Evolutionary conservation across 2,113 vertebrate genomes (phyloP), one percentile per base, ranked within the genome.

Genomic region (Spea multiplicata): DNA sequence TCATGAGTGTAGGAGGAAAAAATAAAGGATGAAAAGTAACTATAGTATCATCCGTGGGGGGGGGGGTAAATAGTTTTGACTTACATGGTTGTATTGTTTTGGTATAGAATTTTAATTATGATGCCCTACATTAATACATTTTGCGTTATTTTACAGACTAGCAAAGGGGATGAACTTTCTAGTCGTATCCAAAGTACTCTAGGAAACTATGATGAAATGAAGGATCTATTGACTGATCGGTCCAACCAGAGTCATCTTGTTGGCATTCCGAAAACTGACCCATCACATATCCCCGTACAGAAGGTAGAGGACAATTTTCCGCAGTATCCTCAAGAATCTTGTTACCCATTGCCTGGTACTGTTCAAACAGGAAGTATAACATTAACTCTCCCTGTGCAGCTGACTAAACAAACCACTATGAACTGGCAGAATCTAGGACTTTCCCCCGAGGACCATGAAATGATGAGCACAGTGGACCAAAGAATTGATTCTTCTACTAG

Each of bases 151-250:
- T 87, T 90, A 69, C 85, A 94, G 93, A 94, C 93, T 50, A 94
- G 90, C 86, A 94, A 94, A 81, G 93, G 91, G 8, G 93, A 94
- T 85, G 93, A 93, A 46, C 93, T 94, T 74, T 94, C 93, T 1
- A 94, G 85, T 75, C 90, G 92, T 78, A 92, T 94, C 85, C 92
- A 94, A 86, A 94, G 90, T 69, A 94, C 92, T 0, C 66, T 94
- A 84, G 93, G 93, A 82, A 94, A 91, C 87, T 94, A 93, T 0
- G 93, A 94, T 84, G 93, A 94, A 83, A 92, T 94, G 91, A 94
- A 92, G 85, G 92, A 94, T 84, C 87, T 94, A 70, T 76, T 94
- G 86, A 94, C 90, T 0, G 92, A 93, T 67, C 80, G 89, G 80
- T 94, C 93, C 73, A 93, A 93, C 83, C 93, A 94, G 90, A 93